Evolutionary conservation across 2,797 vertebrate genomes (phyloP), one percentile per base, ranked within the genome.

Genomic region (Pitangus sulphuratus): DNA sequence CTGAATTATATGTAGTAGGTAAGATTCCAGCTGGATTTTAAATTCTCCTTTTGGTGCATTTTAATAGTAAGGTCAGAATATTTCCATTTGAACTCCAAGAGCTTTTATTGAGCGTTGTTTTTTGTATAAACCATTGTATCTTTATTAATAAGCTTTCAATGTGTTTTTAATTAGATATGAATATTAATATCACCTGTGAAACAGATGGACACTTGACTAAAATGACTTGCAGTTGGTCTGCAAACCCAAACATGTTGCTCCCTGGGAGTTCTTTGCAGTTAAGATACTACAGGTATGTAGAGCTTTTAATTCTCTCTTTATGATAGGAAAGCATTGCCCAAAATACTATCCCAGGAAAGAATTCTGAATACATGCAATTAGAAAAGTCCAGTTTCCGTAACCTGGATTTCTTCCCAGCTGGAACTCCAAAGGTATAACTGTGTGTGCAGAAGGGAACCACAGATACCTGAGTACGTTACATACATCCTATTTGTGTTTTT

Each of bases 141-240:
- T 64, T 79, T 74, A 53, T 90, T 97, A 91, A 98, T 96, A 56
- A 83, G 18, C 84, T 95, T 94, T 11, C 78, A 28, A 33, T 97
- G 28, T 98, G 91, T 97, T 97, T 98, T 98, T 90, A 90, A 96
- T 97, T 97, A 98, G 98, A 98, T 97, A 88, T 97, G 97, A 98
- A 98, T 96, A 97, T 98, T 90, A 97, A 70, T 75, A 98, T 98
- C 92, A 98, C 96, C 30, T 99, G 99, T 97, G 97, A 98, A 97
- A 99, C 99, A 24, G 98, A 98, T 40, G 99, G 98, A 4, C 97
- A 98, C 79, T 97, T 98, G 84, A 97, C 98, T 70, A 98, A 97
- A 56, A 99, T 99, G 99, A 98, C 98, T 81, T 99, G 99, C 87
- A 98, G 97, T 91, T 99, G 99, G 99, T 97, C 97, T 69, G 96